Evolutionary conservation across 2,888 invertebrate genomes (phyloP), one percentile per base, ranked within the genome.

Genomic region (Dynastes grantii): DNA sequence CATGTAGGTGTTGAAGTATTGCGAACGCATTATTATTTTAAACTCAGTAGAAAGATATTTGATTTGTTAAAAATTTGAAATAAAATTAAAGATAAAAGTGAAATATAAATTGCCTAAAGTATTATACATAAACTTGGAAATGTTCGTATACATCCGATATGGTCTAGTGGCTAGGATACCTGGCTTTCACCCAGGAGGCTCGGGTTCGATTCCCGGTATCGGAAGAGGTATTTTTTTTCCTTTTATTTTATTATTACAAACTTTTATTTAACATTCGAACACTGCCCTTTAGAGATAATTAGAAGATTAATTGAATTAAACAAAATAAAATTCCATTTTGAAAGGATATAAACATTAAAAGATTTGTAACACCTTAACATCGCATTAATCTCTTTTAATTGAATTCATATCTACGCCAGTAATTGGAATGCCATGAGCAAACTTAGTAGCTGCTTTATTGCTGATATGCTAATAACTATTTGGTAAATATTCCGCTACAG

Each of bases 191-290:
- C 92, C 92, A 92, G 92, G 92, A 92, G 92, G 92, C 92, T 92
- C 92, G 92, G 92, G 92, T 92, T 92, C 92, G 92, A 92, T 92
- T 92, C 92, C 92, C 92, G 92, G 92, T 92, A 92, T 91, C 91
- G 92, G 92, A 92, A 91, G 32, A 79, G 22, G 22, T 22, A 22
- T 22, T 1, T 22, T 6, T 86, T 80, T 83, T 84, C 89, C 55
- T 73, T 55, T 27, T 11, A 2, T 63, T 32, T 11, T 29, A 3
- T 5, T 37, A 37, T 5, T 37, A 5, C 32, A 37, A 32, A 32
- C 4, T 6, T 0, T 37, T 37, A 37, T 37, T 22, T 5, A 37
- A 37, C 32, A 37, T 37, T 0, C 32, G 5, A 1, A 5, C 0
- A 6, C 5, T 5, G 5, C 1, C 5, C 32, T 37, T 37, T 2